Conservation (phyloP, 2,888 invertebrate species). For the Drosophila prostipennis region DNA sequence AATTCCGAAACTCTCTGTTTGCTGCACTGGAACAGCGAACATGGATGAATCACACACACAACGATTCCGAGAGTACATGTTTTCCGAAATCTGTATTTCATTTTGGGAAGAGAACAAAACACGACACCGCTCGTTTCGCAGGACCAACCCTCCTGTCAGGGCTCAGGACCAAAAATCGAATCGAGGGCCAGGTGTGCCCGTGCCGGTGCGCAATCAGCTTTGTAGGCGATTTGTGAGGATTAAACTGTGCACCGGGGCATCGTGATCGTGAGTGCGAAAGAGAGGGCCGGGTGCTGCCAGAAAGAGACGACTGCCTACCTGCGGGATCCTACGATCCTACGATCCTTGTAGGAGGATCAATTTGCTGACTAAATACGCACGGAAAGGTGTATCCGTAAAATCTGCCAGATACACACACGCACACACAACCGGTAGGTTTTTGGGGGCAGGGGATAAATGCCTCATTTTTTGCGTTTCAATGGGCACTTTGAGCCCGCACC, state of each 20-base stretch:
- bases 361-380: conserved; percentile 76
- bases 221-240: conserved; percentile 80
- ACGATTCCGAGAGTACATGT: conserved; percentile 12
- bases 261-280: conserved; percentile 6
- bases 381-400: conserved; percentile 76
- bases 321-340: conserved; percentile 29
- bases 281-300: background rate
- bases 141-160: conserved; percentile 59
- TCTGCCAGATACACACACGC: conserved; percentile 58
- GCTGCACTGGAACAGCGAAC: conserved; percentile 4
- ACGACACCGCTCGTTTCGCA: conserved; percentile 59
- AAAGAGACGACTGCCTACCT: conserved; percentile 63
- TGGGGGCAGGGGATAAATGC: conserved; percentile 50
- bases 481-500: conserved; percentile 67
- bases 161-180: conserved; percentile 21
- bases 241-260: conserved; percentile 67
- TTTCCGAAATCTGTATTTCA: conserved; percentile 50
- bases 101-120: conserved; percentile 60
- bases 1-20: conserved; percentile 5
- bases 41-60: conserved; percentile 1
- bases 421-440: conserved; percentile 6
- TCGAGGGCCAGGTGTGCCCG: conserved; percentile 53
- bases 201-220: conserved; percentile 77
- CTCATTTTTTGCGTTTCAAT: conserved; percentile 77
- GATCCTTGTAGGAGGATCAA: conserved; percentile 72